phyloP scores from a whole-genome alignment of 2,113 vertebrate species.

The Lophotis ruficrista region DNA sequence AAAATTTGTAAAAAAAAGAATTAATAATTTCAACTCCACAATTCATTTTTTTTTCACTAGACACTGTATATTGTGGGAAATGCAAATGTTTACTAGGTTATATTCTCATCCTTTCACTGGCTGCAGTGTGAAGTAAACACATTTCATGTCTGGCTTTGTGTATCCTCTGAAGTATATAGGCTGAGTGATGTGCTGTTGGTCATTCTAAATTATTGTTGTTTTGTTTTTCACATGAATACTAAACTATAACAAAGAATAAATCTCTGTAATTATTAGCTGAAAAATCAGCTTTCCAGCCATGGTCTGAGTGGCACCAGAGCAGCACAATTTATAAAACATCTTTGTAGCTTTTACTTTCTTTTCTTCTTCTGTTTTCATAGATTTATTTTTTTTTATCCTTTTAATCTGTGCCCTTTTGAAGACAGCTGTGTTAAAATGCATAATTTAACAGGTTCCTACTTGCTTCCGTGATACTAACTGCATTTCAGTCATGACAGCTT shows the following conservation, averaged over 20 bases:
- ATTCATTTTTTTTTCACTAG: background rate
- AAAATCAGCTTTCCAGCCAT: background rate
- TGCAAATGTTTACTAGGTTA: background rate
- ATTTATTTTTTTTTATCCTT: background rate
- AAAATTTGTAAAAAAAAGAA: background rate
- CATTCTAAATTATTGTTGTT: background rate
- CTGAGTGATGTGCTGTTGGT: background rate
- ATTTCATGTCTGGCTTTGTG: background rate
- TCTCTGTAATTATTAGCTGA: background rate
- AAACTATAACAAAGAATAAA: background rate
- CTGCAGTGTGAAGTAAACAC: background rate
- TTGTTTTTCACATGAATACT: background rate
- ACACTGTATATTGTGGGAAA: background rate
- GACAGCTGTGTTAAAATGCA: background rate
- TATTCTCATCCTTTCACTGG: background rate
- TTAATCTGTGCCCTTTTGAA: slow-evolving; percentile 19
- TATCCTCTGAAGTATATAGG: background rate
- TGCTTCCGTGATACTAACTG: slow-evolving; percentile 18
- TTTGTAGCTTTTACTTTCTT: background rate
- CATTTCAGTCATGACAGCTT: slow-evolving; percentile 30
- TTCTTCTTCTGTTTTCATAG: background rate
- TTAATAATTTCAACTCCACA: background rate
- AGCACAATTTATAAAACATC: background rate
- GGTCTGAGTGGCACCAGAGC: background rate
- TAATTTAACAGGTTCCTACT: slow-evolving; percentile 46